Conservation (phyloP, 2,888 invertebrate species). For the Lasioglossum pauxillum region DNA sequence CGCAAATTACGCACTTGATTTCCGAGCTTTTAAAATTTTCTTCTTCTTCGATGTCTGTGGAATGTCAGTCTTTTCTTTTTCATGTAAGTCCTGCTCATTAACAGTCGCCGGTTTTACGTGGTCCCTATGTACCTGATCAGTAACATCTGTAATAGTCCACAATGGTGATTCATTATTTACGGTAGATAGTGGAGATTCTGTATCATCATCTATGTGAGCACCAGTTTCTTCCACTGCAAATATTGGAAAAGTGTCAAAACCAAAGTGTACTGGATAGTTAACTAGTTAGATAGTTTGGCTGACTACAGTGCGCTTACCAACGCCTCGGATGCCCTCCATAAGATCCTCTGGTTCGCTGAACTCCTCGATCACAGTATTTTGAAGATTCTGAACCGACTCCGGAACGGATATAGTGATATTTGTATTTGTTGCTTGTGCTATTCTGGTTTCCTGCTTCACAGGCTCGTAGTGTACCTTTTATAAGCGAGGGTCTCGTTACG, state of each 20-base stretch:
- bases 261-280: background rate
- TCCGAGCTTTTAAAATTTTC: conserved; percentile 74
- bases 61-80: conserved; percentile 75
- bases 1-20: conserved; percentile 56
- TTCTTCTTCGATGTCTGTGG: conserved; percentile 78
- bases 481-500: background rate
- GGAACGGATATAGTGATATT: conserved; percentile 79
- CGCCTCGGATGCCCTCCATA: conserved; percentile 93
- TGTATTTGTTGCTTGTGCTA: conserved; percentile 80
- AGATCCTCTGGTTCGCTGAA: conserved; percentile 95
- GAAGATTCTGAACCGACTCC: conserved; percentile 74
- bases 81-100: conserved; percentile 71
- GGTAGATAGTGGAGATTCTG: conserved; percentile 77
- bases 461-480: conserved; percentile 82
- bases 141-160: conserved; percentile 79
- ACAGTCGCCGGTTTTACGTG: conserved; percentile 66
- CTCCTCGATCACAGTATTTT: conserved; percentile 88
- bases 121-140: conserved; percentile 68
- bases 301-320: conserved; percentile 86
- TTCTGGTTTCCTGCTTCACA: conserved; percentile 80
- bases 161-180: conserved; percentile 75
- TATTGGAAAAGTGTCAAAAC: background rate
- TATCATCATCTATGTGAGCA: conserved; percentile 83
- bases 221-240: conserved; percentile 82
- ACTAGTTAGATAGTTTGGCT: background rate